These are phyloP conservation scores for Scaptomyza tumidula DNA, from an alignment of 2,888 invertebrate species.

Conservation along the genomic window DNA sequence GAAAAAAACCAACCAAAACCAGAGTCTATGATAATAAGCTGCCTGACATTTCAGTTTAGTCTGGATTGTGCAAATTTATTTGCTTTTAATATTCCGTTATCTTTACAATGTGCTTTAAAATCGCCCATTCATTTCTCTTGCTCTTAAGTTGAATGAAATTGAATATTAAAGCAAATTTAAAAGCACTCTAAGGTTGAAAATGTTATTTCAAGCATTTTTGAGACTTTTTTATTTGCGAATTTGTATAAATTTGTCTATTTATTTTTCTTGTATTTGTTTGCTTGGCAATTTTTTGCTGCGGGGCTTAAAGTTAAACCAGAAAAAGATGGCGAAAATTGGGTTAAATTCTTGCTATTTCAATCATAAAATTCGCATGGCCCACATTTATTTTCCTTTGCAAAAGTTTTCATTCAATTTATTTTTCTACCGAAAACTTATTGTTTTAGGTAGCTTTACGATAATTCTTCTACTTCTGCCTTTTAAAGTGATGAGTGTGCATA, in stretches of 20 bases:
- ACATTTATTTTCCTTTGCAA: slow-evolving; percentile 20
- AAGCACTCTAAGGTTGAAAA: neutral
- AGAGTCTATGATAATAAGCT: slow-evolving; percentile 44
- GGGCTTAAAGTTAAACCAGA: slow-evolving; percentile 13
- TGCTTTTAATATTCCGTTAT: slow-evolving; percentile 19
- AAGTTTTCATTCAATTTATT: slow-evolving; percentile 23
- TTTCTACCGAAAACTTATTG: slow-evolving; percentile 7
- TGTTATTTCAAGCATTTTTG: neutral
- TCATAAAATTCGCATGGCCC: slow-evolving; percentile 29
- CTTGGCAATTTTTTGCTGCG: slow-evolving; percentile 1
- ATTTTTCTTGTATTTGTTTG: neutral
- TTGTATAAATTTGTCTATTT: neutral
- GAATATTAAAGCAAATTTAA: neutral
- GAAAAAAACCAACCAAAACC: slow-evolving; percentile 11
- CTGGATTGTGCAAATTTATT: slow-evolving; percentile 23
- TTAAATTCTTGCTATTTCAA: slow-evolving; percentile 34
- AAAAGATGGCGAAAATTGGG: slow-evolving; percentile 10
- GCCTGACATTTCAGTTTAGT: slow-evolving; percentile 53
- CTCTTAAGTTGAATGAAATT: slow-evolving; percentile 3
- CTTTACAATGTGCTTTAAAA: neutral
- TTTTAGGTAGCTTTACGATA: neutral
- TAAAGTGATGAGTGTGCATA: neutral
- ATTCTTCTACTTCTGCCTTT: neutral
- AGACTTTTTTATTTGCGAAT: neutral
- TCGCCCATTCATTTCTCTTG: neutral